Base-by-base conservation (phyloP, 2,797 vertebrate species). In the Pangasius larnaudii region DNA sequence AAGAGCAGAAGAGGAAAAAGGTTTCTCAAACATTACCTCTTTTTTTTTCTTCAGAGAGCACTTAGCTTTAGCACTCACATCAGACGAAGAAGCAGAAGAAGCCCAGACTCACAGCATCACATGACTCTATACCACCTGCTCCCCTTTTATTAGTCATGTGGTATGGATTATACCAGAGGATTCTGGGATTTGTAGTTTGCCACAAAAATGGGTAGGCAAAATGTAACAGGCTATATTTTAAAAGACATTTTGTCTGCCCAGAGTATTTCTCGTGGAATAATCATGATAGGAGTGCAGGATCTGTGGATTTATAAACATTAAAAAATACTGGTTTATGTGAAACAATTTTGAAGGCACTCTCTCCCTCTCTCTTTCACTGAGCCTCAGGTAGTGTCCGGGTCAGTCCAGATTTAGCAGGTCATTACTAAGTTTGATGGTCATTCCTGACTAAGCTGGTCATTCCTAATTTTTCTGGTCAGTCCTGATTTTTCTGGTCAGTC, bases 131-230 rank as follows among this genome's bases (percentile, higher is more conserved):
- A 90, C 93, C 95, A 95, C 92, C 94, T 96, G 95, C 93, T 94
- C 90, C 89, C 69, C 46, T 85, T 85, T 88, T 85, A 81, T 69
- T 82, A 88, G 92, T 95, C 96, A 96, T 93, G 90, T 96, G 96
- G 95, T 89, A 88, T 88, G 89, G 85, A 86, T 51, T 49, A 53
- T 30, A 33, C 2, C 74, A 89, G 84, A 86, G 93, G 75, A 88
- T 71, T 90, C 89, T 96, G 96, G 96, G 95, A 95, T 83, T 86
- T 96, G 95, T 94, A 95, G 95, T 96, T 88, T 42, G 84, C 24
- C 7, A 19, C 8, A 65, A 14, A 56, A 30, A 85, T 39, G 42
- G 10, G 33, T 33, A 33, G 0, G 53, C n/a, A 86, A 59, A 9
- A 36, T 53, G 5, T 36, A 46, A 42, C 2, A 49, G 16, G 27